Evolutionary conservation across 2,888 invertebrate species (phyloP), one percentile per base, ranked within the genome.

Genomic region (Phymatocera aterrima): DNA sequence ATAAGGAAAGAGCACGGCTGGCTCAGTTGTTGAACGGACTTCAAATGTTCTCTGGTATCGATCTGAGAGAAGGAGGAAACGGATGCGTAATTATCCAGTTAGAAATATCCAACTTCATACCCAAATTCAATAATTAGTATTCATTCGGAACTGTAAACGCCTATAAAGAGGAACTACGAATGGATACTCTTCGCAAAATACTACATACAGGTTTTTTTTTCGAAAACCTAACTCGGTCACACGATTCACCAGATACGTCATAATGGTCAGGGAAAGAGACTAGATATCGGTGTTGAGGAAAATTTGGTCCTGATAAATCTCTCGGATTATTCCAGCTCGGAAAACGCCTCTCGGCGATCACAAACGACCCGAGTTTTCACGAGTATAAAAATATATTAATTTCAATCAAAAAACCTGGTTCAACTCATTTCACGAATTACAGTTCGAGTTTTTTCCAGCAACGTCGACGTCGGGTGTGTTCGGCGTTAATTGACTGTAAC

Each of bases 11-110:
- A 57, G 37, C 40, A 68, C 31, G 48, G 18, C 54, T 46, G 68
- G 46, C 21, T 15, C 15, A 51, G 51, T 72, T 40, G 51, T 72
- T 51, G 51, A 72, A 72, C 31, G 51, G 31, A 72, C 18, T 51
- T 72, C 40, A n/a, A 28, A 75, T 24, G 51, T 18, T 72, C 51
- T n/a, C 24, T 5, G 34, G 5, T 21, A 40, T 57, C 21, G 57
- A 60, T 75, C 28, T 15, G 15, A 6, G 40, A 57, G 37, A 40
- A 75, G 37, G n/a, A 24, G 34, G 51, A 40, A 21, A 24, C 6
- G 46, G 24, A 1, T 15, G 28, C 15, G 12, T 10, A 28, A 57
- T 57, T 57, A 57, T 57, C 57, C 15, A 12, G 21, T 10, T 15
- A 3, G 57, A 57, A 8, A 57, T 28, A 28, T 57, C 57, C 24